Conservation (phyloP, 2,797 vertebrate genomes). For the Graptemys geographica region DNA sequence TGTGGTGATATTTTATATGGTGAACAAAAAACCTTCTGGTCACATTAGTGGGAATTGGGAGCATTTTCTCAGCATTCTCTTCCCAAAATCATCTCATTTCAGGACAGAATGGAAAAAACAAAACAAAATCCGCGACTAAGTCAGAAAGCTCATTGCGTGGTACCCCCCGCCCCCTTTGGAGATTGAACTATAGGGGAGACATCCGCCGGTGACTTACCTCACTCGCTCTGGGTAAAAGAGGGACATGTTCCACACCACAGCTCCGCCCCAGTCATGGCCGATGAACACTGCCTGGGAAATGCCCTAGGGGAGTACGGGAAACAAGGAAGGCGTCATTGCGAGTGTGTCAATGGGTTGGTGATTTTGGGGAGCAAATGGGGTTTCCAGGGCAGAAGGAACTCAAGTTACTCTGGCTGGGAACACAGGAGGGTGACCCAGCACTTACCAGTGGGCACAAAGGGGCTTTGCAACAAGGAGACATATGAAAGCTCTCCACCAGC, state of each 20-base stretch:
- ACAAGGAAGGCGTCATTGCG: not conserved
- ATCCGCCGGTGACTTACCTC: conserved; percentile 77
- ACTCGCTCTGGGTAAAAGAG: conserved; percentile 87
- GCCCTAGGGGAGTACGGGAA: conserved; percentile 69
- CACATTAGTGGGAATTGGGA: not conserved
- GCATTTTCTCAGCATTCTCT: not conserved
- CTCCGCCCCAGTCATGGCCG: conserved; percentile 92
- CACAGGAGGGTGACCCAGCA: not conserved
- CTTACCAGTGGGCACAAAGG: not conserved
- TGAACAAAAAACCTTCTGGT: not conserved
- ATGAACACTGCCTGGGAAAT: conserved; percentile 87
- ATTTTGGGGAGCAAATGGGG: not conserved
- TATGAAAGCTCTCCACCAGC: not conserved
- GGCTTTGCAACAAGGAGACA: not conserved
- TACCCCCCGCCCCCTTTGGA: not conserved
- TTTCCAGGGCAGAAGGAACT: not conserved
- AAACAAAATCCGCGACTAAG: too few relatives aligned
- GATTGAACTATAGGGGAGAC: not conserved
- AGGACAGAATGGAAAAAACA: not conserved
- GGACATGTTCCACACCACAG: conserved; percentile 88
- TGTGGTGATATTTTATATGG: too few relatives aligned
- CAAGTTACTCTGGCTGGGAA: not conserved
- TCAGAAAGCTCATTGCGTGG: not conserved
- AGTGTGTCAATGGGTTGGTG: not conserved
- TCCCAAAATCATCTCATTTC: not conserved